phyloP scores from a whole-genome alignment of 2,113 vertebrate species.

The Indicator indicator region DNA sequence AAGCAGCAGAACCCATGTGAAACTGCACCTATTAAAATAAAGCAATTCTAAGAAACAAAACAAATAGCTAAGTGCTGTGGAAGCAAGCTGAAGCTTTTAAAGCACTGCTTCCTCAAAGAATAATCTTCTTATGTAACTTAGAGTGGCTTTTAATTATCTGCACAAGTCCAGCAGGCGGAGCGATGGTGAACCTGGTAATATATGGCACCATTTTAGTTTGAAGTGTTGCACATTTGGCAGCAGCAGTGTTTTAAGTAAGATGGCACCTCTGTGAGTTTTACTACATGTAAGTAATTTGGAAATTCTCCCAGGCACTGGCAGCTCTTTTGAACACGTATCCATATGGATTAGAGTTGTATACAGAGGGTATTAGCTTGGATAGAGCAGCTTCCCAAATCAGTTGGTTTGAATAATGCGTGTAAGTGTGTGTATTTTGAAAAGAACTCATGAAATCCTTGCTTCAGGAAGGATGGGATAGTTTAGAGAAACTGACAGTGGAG shows the following conservation, averaged over 20 bases:
- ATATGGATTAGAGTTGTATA: background rate
- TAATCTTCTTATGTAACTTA: background rate
- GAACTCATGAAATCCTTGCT: background rate
- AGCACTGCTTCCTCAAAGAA: background rate
- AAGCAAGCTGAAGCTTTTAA: background rate
- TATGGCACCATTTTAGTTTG: background rate
- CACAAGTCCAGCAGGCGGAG: background rate
- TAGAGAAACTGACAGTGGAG: background rate
- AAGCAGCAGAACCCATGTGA: background rate
- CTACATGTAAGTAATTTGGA: background rate
- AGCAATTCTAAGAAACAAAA: background rate
- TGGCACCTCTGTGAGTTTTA: background rate
- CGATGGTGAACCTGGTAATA: background rate
- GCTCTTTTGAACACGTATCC: background rate
- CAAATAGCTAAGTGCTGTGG: slow-evolving; percentile 1
- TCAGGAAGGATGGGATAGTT: background rate
- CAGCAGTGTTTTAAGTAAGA: background rate
- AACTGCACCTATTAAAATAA: slow-evolving; percentile 15
- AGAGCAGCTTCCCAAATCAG: background rate
- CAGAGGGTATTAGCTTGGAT: background rate
- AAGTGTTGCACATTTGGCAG: background rate
- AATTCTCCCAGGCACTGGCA: background rate
- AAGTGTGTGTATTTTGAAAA: background rate
- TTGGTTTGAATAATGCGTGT: background rate
- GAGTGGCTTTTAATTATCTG: slow-evolving; percentile 61